A percentile compares a stretch with the other conserved stretches of the same genome.
These are phyloP conservation scores for Bryconaethiops microstoma DNA, from an alignment of 2,797 vertebrate genomes.

Conservation along the genomic window DNA sequence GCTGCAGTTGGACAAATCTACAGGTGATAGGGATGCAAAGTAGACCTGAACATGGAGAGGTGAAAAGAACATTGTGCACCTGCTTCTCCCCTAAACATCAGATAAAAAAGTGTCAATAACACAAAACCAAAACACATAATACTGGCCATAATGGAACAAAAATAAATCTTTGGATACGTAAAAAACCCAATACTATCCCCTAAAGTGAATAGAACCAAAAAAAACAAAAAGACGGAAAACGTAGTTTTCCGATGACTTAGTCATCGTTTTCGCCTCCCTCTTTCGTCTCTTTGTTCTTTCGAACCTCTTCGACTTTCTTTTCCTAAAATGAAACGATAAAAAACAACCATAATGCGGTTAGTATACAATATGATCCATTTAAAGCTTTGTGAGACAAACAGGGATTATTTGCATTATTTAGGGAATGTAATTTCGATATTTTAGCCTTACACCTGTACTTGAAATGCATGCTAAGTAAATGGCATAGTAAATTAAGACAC, in stretches of 20 bases:
- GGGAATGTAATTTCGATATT: neutral
- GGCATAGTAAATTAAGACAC: neutral
- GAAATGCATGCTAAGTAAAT: too few species aligned
- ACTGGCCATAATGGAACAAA: slow-evolving; percentile 62
- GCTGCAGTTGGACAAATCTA: slow-evolving; percentile 64
- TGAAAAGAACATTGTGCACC: slow-evolving; percentile 49
- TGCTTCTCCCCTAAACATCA: slow-evolving; percentile 48
- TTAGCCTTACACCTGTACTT: neutral
- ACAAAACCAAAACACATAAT: slow-evolving; percentile 54
- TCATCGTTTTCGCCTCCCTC: slow-evolving; percentile 70
- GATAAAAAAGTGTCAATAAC: slow-evolving; percentile 57
- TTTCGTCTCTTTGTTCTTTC: slow-evolving; percentile 92
- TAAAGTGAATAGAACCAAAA: slow-evolving; percentile 49
- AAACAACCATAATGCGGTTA: neutral
- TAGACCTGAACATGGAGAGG: slow-evolving; percentile 49
- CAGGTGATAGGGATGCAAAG: slow-evolving; percentile 51
- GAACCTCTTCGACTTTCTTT: slow-evolving; percentile 92
- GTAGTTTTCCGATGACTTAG: slow-evolving; percentile 55
- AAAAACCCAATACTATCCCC: slow-evolving; percentile 55
- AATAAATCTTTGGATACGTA: slow-evolving; percentile 74
- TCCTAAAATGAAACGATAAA: slow-evolving; percentile 76
- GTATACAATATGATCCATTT: neutral
- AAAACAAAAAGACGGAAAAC: slow-evolving; percentile 33
- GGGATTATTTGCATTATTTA: neutral
- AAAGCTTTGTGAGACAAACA: neutral